phyloP scores from a whole-genome alignment of 1,140 invertebrate genomes.

The Atta colombica region DNA sequence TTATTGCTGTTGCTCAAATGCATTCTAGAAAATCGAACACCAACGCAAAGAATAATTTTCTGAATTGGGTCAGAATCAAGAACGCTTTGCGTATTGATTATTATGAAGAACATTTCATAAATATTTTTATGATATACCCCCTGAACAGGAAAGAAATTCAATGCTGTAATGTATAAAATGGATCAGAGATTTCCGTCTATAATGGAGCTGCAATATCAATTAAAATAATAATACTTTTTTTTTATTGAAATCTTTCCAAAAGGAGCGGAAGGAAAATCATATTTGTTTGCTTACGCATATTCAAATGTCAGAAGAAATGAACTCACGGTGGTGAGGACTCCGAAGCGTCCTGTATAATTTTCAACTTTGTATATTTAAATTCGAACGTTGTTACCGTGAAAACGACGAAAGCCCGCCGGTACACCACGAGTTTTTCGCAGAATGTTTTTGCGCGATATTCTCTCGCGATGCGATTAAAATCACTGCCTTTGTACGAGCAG shows the following conservation, averaged over 20 bases:
- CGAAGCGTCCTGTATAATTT: constrained; percentile 33
- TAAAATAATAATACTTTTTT: neutral
- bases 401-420: neutral
- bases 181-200: neutral
- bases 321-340: neutral
- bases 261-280: neutral
- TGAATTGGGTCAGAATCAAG: neutral
- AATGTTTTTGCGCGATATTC: constrained; percentile 55
- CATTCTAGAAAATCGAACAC: neutral
- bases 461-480: constrained; percentile 51
- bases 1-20: neutral
- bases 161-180: neutral
- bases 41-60: neutral
- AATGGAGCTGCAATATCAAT: neutral
- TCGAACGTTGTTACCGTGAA: neutral
- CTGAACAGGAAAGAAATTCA: neutral
- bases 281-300: constrained; percentile 15
- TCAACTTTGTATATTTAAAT: constrained; percentile 50
- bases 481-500: constrained; percentile 44
- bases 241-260: neutral
- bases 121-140: neutral
- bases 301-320: neutral
- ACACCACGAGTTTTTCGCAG: constrained; percentile 27
- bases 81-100: neutral
- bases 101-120: constrained; percentile 4